These are phyloP conservation scores for Oenanthe oenanthe DNA, from an alignment of 2,113 vertebrate genomes.

Conservation along the genomic window DNA sequence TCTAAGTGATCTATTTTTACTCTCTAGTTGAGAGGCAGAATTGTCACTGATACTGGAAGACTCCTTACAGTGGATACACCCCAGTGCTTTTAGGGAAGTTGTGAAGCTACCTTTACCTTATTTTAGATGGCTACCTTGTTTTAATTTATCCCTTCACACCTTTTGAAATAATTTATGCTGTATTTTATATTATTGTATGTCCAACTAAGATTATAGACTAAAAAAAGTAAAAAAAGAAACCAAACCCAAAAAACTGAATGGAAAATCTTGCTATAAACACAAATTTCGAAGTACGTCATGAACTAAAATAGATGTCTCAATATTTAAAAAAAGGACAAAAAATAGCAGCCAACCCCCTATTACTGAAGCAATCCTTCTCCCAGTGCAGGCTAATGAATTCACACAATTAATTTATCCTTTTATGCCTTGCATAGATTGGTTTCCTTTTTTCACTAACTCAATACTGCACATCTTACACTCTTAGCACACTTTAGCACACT, in stretches of 20 bases:
- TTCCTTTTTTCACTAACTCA: background rate
- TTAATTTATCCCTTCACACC: background rate
- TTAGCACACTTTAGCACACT: background rate
- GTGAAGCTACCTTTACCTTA: background rate
- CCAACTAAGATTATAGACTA: background rate
- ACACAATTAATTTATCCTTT: background rate
- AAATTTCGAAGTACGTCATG: background rate
- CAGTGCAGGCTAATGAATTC: background rate
- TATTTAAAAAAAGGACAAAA: rapidly evolving
- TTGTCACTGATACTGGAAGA: background rate
- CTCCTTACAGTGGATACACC: background rate
- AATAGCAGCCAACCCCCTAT: rapidly evolving
- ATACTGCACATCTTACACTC: background rate
- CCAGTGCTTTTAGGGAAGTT: background rate
- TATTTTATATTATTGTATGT: background rate
- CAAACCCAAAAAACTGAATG: background rate
- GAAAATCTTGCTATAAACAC: background rate
- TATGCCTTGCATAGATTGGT: background rate
- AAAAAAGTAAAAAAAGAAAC: background rate
- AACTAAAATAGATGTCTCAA: background rate
- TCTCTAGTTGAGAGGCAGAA: background rate
- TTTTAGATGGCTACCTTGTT: background rate
- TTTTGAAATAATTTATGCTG: background rate
- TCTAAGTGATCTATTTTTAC: background rate
- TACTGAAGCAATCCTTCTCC: background rate